These are phyloP conservation scores for Dynastes tityus DNA, from an alignment of 2,888 invertebrate genomes.

Conservation along the genomic window DNA sequence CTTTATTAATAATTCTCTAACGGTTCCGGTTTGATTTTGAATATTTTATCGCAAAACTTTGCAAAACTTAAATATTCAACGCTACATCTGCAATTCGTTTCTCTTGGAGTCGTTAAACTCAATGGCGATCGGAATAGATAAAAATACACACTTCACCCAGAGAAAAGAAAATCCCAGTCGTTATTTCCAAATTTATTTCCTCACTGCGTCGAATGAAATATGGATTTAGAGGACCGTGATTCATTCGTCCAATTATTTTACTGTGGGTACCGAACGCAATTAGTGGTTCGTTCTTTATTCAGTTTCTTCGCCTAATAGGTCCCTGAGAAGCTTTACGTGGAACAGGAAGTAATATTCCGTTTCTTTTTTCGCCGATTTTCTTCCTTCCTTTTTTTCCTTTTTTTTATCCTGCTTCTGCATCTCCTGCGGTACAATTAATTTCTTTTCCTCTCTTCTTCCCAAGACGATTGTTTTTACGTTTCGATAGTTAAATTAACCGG, in stretches of 20 bases:
- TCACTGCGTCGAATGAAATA: constrained; percentile 22
- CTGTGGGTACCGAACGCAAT: constrained; percentile 37
- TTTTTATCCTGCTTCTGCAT: not conserved
- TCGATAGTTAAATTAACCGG: constrained; percentile 43
- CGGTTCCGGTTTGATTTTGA: too few species aligned
- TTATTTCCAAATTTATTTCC: constrained; percentile 41
- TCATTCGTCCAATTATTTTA: constrained; percentile 44
- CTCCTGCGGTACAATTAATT: constrained; percentile 40
- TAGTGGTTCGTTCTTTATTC: constrained; percentile 38
- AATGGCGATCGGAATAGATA: not conserved
- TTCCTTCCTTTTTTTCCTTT: not conserved
- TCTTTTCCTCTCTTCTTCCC: constrained; percentile 28
- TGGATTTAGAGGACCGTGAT: constrained; percentile 22
- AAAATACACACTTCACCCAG: constrained; percentile 6
- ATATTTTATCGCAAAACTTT: too few species aligned
- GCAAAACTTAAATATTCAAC: not conserved
- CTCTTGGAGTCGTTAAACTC: not conserved
- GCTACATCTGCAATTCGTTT: not conserved
- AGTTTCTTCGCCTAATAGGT: constrained; percentile 34
- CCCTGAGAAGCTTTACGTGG: constrained; percentile 43
- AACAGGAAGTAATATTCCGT: constrained; percentile 32
- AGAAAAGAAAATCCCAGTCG: not conserved
- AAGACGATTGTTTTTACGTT: constrained; percentile 47
- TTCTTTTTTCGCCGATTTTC: constrained; percentile 22
- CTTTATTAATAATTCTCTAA: too few species aligned